These are phyloP conservation scores for Drosophila testacea DNA, from an alignment of 2,888 invertebrate genomes.

Conservation along the genomic window DNA sequence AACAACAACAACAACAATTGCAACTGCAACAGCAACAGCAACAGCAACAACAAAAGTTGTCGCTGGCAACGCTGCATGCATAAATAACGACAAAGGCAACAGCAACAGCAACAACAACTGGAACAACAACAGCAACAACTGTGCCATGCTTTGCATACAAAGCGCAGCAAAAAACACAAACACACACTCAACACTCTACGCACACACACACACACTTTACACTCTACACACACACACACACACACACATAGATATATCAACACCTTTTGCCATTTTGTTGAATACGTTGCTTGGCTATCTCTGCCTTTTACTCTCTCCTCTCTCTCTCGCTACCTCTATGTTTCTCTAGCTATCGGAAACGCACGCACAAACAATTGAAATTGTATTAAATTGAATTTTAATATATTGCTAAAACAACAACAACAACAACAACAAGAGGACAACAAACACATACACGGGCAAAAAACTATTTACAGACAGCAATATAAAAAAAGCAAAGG, in stretches of 20 bases:
- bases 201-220: constrained; percentile 6
- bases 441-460: constrained; percentile 1
- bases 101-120: constrained; percentile 28
- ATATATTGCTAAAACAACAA: constrained; percentile 63
- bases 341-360: constrained; percentile 31
- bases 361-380: constrained; percentile 77
- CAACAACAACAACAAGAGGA: constrained; percentile 33
- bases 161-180: constrained; percentile 56
- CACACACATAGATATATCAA: constrained; percentile 38
- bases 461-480: constrained; percentile 39
- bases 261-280: constrained; percentile 58
- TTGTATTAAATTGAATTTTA: constrained; percentile 79
- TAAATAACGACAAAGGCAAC: constrained; percentile 64
- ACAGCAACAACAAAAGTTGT: constrained; percentile 42
- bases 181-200: constrained; percentile 14
- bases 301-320: constrained; percentile 5
- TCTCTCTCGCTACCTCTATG: constrained; percentile 2
- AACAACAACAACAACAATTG: constrained; percentile 27
- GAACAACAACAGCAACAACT: constrained; percentile 29
- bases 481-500: constrained; percentile 18
- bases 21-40: constrained; percentile 23
- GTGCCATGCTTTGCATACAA: constrained; percentile 69
- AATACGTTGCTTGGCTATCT: constrained; percentile 24
- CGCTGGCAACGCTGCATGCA: constrained; percentile 56
- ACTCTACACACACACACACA: neutral